These are phyloP conservation scores for Prolemur simus DNA, from an alignment of 2,113 vertebrate species.

Conservation along the genomic window DNA sequence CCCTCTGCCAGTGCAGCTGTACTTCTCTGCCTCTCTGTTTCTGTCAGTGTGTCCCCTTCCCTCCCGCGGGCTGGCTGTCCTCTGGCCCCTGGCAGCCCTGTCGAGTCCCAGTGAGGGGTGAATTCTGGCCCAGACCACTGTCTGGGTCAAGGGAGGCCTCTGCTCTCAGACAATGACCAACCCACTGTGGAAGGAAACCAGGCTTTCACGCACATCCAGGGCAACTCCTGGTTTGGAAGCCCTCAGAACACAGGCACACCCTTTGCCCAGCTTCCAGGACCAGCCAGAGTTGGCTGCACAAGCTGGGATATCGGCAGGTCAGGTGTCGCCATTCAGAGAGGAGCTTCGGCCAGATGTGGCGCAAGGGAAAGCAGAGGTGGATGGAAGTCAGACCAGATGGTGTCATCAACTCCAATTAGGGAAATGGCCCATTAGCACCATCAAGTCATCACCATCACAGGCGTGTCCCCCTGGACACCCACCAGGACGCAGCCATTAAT, in stretches of 20 bases:
- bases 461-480: slow-evolving; percentile 7
- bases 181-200: not conserved
- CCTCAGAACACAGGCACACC: not conserved
- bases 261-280: not conserved
- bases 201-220: not conserved
- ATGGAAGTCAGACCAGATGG: slow-evolving; percentile 21
- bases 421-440: slow-evolving; percentile 63
- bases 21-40: not conserved
- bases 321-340: not conserved
- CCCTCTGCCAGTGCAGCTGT: not conserved
- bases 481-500: slow-evolving; percentile 58
- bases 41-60: not conserved
- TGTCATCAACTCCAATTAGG: slow-evolving; percentile 75
- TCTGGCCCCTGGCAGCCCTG: not conserved
- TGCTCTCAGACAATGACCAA: not conserved
- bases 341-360: slow-evolving; percentile 44
- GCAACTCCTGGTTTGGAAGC: not conserved
- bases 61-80: no score
- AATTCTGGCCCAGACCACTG: not conserved
- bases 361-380: slow-evolving; percentile 67
- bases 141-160: not conserved
- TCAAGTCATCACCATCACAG: slow-evolving; percentile 49
- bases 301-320: not conserved
- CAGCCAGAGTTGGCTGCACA: not conserved
- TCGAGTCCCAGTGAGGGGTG: not conserved